Conservation (phyloP, 1,140 invertebrate species). For the Nasonia longicornis region DNA sequence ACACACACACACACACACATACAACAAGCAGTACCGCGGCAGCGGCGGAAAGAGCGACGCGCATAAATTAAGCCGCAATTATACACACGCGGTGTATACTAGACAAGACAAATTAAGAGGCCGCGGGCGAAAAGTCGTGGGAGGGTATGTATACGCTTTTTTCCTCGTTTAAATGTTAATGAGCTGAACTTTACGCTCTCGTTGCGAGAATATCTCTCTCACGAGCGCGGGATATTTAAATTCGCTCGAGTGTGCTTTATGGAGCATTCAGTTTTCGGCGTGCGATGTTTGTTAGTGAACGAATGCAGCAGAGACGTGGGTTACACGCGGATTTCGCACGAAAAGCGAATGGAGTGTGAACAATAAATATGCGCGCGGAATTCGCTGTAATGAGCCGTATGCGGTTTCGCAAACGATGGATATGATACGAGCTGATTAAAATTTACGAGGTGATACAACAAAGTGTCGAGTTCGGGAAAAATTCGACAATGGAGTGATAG, state of each 20-base stretch:
- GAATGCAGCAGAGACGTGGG: not conserved
- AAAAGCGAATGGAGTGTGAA: constrained; percentile 1
- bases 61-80: not conserved
- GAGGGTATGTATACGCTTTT: not conserved
- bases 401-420: not conserved
- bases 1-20: too few relatives aligned
- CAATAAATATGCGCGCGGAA: not conserved
- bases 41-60: not conserved
- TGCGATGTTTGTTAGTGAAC: not conserved
- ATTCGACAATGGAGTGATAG: too few relatives aligned
- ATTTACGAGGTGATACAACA: not conserved
- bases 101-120: constrained; percentile 1
- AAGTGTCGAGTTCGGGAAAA: too few relatives aligned
- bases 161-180: constrained; percentile 12
- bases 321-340: not conserved
- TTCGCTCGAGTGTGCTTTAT: not conserved
- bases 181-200: not conserved
- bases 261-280: not conserved
- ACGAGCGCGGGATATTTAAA: not conserved
- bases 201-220: not conserved
- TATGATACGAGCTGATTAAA: not conserved
- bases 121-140: not conserved
- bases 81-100: not conserved
- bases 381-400: not conserved
- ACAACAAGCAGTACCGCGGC: not conserved